A percentile compares a stretch with the other conserved stretches of the same genome.
phyloP scores from a whole-genome alignment of 2,888 invertebrate species.

The Anticlea derivata region DNA sequence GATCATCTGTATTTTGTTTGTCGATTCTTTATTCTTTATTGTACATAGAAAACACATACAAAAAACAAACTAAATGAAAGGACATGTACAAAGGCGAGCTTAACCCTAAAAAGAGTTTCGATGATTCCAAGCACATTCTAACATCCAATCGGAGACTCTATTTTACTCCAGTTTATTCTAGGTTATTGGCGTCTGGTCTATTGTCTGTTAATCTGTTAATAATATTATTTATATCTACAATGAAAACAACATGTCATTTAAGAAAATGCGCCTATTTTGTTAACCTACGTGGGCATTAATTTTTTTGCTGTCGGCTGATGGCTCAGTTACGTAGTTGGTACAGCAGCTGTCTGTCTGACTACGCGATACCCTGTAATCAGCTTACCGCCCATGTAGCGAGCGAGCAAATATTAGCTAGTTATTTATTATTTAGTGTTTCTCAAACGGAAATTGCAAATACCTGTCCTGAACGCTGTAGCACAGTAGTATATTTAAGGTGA shows the following conservation, averaged over 20 bases:
- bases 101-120: too few species aligned
- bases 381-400: slow-evolving; percentile 25
- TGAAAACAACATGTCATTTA: slow-evolving; percentile 30
- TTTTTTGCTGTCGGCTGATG: slow-evolving; percentile 40
- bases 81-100: too few species aligned
- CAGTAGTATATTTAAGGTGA: too few species aligned
- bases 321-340: slow-evolving; percentile 23
- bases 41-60: too few species aligned
- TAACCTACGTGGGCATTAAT: too few species aligned
- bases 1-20: too few species aligned
- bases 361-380: slow-evolving; percentile 30
- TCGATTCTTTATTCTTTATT: too few species aligned
- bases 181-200: slow-evolving; percentile 28
- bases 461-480: too few species aligned
- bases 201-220: slow-evolving; percentile 39
- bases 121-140: slow-evolving; percentile 49
- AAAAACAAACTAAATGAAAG: too few species aligned
- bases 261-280: slow-evolving; percentile 40
- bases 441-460: slow-evolving; percentile 2
- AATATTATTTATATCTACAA: slow-evolving; percentile 36
- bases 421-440: background rate
- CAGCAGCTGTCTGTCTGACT: slow-evolving; percentile 28
- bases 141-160: slow-evolving; percentile 30
- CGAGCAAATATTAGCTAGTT: slow-evolving; percentile 26
- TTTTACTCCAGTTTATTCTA: slow-evolving; percentile 35